A percentile compares a stretch with the other conserved stretches of the same genome.
Conservation (phyloP, 2,888 invertebrate genomes). For the Erebia aethiops region DNA sequence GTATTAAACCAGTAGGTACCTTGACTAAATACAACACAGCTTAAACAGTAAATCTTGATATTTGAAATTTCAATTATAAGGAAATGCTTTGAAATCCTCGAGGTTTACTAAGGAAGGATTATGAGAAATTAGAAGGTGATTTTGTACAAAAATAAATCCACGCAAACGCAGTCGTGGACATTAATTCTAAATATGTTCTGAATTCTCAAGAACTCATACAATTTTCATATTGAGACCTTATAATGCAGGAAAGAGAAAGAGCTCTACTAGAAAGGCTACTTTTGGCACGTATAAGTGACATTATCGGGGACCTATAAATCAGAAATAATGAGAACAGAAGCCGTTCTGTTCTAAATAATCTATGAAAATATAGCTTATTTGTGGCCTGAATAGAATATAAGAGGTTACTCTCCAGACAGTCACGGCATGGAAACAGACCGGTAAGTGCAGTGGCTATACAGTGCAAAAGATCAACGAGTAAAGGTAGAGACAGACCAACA, state of each 20-base stretch:
- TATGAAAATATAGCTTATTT: constrained; percentile 22
- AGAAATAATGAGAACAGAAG: constrained; percentile 30
- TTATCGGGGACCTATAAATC: constrained; percentile 23
- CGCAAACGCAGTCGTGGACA: too few relatives aligned
- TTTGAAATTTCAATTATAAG: too few relatives aligned
- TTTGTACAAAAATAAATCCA: too few relatives aligned
- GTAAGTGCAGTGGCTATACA: constrained; percentile 27
- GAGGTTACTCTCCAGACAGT: constrained; percentile 23
- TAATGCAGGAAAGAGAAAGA: constrained; percentile 8
- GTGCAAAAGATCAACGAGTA: constrained; percentile 28
- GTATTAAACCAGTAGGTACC: too few relatives aligned
- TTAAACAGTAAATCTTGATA: too few relatives aligned
- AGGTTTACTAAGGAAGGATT: too few relatives aligned
- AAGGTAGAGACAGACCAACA: constrained; percentile 20
- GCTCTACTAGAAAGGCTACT: constrained; percentile 12
- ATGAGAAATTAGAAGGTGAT: too few relatives aligned
- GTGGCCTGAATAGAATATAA: constrained; percentile 24
- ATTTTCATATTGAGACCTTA: background rate
- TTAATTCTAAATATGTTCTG: background rate
- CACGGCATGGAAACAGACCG: constrained; percentile 19
- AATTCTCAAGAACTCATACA: background rate
- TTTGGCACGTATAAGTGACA: constrained; percentile 21
- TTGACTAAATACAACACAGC: too few relatives aligned
- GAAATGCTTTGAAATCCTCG: too few relatives aligned
- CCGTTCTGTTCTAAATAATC: constrained; percentile 28